Conservation (phyloP, 2,888 invertebrate genomes). For the Agrotis ipsilon region DNA sequence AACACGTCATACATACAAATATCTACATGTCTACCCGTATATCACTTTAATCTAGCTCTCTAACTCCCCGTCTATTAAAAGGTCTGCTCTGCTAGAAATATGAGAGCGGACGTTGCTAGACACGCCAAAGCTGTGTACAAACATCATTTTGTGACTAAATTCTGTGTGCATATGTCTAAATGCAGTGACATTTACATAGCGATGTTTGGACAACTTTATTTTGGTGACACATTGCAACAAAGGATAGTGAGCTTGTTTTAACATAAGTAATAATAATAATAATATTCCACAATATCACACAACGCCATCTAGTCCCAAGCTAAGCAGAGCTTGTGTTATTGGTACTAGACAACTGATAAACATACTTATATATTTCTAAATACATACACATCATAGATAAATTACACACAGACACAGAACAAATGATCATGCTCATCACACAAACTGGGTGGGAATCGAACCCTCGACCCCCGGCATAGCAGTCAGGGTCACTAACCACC, state of each 20-base stretch:
- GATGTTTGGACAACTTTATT: constrained; percentile 32
- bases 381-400: too few relatives aligned
- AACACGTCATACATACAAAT: background rate
- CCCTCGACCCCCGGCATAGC: too few relatives aligned
- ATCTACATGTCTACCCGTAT: background rate
- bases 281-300: too few relatives aligned
- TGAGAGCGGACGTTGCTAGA: constrained; percentile 34
- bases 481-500: too few relatives aligned
- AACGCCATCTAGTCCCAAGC: too few relatives aligned
- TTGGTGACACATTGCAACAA: constrained; percentile 32
- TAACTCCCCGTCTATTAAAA: constrained; percentile 33
- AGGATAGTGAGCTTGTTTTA: background rate
- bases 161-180: constrained; percentile 56
- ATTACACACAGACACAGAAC: too few relatives aligned
- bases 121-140: constrained; percentile 63
- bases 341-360: too few relatives aligned
- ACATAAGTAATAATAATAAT: too few relatives aligned
- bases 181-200: constrained; percentile 51
- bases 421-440: too few relatives aligned
- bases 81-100: constrained; percentile 24
- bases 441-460: too few relatives aligned
- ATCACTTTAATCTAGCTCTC: constrained; percentile 27
- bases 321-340: too few relatives aligned
- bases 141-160: constrained; percentile 66
- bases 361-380: too few relatives aligned